Base-by-base conservation (phyloP, 2,113 vertebrate genomes). In the Leptobrachium ailaonicum region DNA sequence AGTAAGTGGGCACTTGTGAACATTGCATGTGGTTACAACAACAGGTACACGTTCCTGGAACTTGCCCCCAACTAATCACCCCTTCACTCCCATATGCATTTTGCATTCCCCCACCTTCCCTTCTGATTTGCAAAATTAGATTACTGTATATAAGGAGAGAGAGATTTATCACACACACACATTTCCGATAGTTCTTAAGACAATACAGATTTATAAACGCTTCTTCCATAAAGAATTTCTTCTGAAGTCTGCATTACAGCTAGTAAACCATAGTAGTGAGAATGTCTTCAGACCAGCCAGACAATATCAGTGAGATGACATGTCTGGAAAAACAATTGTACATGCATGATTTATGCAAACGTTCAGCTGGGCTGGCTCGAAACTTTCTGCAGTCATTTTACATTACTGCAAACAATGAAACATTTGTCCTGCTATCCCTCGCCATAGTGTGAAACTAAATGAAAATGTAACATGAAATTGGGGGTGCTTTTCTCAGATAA, bases 401-500 rank as follows among this genome's bases (percentile, higher is more conserved):
- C 2, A 44, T 64, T n/a, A 64, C 54, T 43, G 41, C 45, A 54
- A 80, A 75, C 72, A 75, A 69, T n/a, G 10, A 41, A 81, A 40
- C 7, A 12, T 66, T 69, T 81, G 72, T 81, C 20, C 44, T 60
- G 66, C 8, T 44, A 47, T 69, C 54, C 64, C 58, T 32, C 56
- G 40, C 64, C 6, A 12, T 42, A 74, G 41, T 75, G 72, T 69
- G 72, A 75, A 53, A 69, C 50, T 47, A 63, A 81, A 69, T 81
- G 64, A 81, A 75, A 75, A 67, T 50, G 87, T 78, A 86, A 86
- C 83, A 50, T 77, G 83, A 87, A 87, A 89, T 88, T 86, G 86
- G 79, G 85, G 83, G 84, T 53, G 83, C 90, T 89, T 82, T 92
- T 88, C 87, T 87, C 77, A 86, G 87, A 88, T 91, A 87, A 87